Percentiles rank a stretch among this genome's conserved stretches.
Conservation (phyloP, 64 coral and sea anemone species). For the Platygyra sinensis region DNA sequence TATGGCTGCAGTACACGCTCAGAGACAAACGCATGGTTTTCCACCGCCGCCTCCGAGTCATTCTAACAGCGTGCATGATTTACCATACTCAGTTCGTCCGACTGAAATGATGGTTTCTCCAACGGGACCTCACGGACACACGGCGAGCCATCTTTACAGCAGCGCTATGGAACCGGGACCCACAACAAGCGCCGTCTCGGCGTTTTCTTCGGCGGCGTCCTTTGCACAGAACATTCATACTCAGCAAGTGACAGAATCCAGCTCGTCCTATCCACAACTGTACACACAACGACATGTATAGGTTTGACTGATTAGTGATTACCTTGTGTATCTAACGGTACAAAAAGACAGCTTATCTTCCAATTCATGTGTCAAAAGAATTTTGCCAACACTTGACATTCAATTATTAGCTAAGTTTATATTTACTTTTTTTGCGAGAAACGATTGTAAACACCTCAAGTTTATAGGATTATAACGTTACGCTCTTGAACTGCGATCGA, state of each 20-base stretch:
- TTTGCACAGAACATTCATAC: conserved; percentile 81
- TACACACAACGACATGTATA: conserved; percentile 96
- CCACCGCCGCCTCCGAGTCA: conserved; percentile 70
- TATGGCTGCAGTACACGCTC: conserved; percentile 73
- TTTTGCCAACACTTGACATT: conserved; percentile 35
- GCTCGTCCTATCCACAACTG: conserved; percentile 69
- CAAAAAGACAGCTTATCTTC: conserved; percentile 42
- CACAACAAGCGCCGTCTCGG: conserved; percentile 71
- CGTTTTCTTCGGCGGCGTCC: conserved; percentile 52
- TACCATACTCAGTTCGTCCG: conserved; percentile 73
- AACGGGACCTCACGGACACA: conserved; percentile 29
- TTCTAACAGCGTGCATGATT: conserved; percentile 66
- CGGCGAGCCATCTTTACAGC: conserved; percentile 61
- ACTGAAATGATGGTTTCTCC: conserved; percentile 72
- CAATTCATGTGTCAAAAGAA: conserved; percentile 58
- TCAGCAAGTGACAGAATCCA: conserved; percentile 71
- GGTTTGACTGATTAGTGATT: conserved; percentile 54
- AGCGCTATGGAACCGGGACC: conserved; percentile 76
- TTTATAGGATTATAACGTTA: conserved; percentile 33
- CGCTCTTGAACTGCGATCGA: conserved; percentile 5
- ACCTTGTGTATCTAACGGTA: conserved; percentile 58
- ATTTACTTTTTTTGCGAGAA: conserved; percentile 43
- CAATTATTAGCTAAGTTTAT: conserved; percentile 23
- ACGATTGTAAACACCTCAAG: conserved; percentile 26
- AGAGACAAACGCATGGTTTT: conserved; percentile 79